Evolutionary conservation across 1,140 invertebrate species (phyloP).

Genomic region (Drosophila tani): DNA sequence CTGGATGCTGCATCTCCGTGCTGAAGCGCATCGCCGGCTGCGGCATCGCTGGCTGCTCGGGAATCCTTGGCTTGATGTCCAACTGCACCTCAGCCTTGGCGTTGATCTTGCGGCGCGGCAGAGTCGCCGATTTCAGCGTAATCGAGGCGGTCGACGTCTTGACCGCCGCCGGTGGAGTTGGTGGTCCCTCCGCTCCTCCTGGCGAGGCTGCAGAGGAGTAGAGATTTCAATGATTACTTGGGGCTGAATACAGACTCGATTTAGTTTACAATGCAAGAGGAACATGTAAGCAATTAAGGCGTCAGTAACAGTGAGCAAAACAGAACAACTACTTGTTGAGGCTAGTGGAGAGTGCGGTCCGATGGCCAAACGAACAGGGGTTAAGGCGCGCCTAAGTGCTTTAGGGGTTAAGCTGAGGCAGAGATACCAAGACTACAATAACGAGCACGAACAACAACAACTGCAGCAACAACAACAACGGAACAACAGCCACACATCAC

Average conservation of each 20-base stretch:
- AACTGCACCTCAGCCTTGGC: slow-evolving; percentile 89
- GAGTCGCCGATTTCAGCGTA: slow-evolving; percentile 88
- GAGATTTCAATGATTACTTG: background rate
- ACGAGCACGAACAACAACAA: slow-evolving; percentile 55
- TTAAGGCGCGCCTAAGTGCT: slow-evolving; percentile 20
- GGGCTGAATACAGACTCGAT: background rate
- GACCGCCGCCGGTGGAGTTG: slow-evolving; percentile 81
- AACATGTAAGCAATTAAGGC: slow-evolving; percentile 52
- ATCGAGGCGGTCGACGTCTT: slow-evolving; percentile 88
- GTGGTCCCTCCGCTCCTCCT: slow-evolving; percentile 54
- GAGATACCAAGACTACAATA: slow-evolving; percentile 37
- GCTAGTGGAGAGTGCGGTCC: slow-evolving; percentile 10
- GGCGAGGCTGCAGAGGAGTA: slow-evolving; percentile 65
- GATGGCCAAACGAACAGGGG: slow-evolving; percentile 1
- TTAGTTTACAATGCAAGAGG: slow-evolving; percentile 17
- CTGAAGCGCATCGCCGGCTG: slow-evolving; percentile 80
- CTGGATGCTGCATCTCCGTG: slow-evolving; percentile 84
- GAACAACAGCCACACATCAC: slow-evolving; percentile 14
- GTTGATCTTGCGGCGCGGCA: slow-evolving; percentile 88
- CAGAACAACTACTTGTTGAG: slow-evolving; percentile 8
- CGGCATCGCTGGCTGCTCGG: slow-evolving; percentile 57
- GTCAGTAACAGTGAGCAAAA: slow-evolving; percentile 43
- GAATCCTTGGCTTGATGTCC: slow-evolving; percentile 83
- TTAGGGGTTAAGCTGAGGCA: slow-evolving; percentile 34
- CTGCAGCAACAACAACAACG: slow-evolving; percentile 25